Base-by-base conservation (phyloP, 2,113 vertebrate species). In the Anser brachyrhynchus region DNA sequence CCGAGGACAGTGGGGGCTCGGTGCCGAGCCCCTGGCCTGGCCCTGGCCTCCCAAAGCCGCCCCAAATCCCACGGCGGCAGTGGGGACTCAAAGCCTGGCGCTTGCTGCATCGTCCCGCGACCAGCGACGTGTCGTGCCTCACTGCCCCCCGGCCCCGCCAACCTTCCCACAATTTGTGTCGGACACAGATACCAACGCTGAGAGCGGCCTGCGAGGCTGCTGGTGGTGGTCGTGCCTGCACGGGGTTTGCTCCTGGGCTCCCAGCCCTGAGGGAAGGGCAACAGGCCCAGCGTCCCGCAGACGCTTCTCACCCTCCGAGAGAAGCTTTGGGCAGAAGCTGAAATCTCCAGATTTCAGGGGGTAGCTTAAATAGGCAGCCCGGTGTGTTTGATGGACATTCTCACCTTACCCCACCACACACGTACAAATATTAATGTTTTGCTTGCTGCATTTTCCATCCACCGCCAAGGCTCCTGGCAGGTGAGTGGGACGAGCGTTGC, bases 1-100 rank as follows among this genome's bases (percentile, higher is more conserved):
- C 82, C 2, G 0, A 70, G 69, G 90, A 44, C 4, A 1, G 21
- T 1, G 0, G 5, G 15, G 55, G 37, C 20, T 86, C 5, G 0
- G 16, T 57, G 49, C 49, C 57, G 57, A 52, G 33, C 35, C 46
- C 46, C 25, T 51, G 35, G 51, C 8, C 3, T 28, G 37, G 37
- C 41, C 65, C 3, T 1, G 5, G 5, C 21, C 49, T 66, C 66
- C 71, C 23, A 18, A 74, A 65, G 37, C 52, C 6, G 20, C 16
- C 28, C 13, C 22, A 6, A 74, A n/a, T 31, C 25, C 65, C 37
- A 4, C 28, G 20, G 3, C 1, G 8, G 46, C 37, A 21, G 80
- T 54, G 69, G 39, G 58, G 67, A 77, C 31, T 55, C n/a, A 5
- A 37, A 41, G 69, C 22, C 52, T 43, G 54, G 92, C 8, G 22